Percentiles rank a stretch among this genome's conserved stretches.
Conservation (phyloP, 2,113 vertebrate genomes). For the Semicossyphus pulcher region DNA sequence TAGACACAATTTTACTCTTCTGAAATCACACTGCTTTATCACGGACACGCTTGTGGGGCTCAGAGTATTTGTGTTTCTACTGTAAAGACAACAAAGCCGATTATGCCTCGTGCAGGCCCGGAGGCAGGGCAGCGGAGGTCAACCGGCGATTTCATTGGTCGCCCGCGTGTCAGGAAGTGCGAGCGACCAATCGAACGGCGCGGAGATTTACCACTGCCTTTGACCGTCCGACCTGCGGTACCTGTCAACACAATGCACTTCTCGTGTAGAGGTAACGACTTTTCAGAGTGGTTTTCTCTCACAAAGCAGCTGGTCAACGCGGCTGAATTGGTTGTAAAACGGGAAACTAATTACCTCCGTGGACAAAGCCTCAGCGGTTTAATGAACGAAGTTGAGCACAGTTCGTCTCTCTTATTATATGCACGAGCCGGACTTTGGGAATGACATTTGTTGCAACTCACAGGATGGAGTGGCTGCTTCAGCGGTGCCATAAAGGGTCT, state of each 20-base stretch:
- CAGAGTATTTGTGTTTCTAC: neutral
- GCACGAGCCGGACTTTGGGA: conserved; percentile 9
- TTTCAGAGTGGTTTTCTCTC: neutral
- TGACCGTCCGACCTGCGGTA: conserved; percentile 8
- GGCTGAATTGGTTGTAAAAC: neutral
- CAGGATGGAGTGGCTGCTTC: conserved; percentile 67
- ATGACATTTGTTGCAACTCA: conserved; percentile 34
- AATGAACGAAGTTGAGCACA: conserved; percentile 22
- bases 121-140: neutral
- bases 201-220: conserved; percentile 1
- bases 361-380: neutral
- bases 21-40: neutral
- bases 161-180: conserved; percentile 9
- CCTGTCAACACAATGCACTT: conserved; percentile 33
- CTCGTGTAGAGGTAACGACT: neutral
- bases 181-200: conserved; percentile 37
- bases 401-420: neutral
- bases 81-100: conserved; percentile 51
- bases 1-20: neutral
- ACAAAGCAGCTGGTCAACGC: neutral
- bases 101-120: conserved; percentile 38
- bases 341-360: neutral
- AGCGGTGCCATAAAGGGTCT: conserved; percentile 56
- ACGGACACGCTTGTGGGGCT: neutral
- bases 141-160: conserved; percentile 48